Percentiles rank a stretch among this genome's conserved stretches.
phyloP scores from a whole-genome alignment of 2,113 vertebrate genomes.

The Dermatemys mawii region DNA sequence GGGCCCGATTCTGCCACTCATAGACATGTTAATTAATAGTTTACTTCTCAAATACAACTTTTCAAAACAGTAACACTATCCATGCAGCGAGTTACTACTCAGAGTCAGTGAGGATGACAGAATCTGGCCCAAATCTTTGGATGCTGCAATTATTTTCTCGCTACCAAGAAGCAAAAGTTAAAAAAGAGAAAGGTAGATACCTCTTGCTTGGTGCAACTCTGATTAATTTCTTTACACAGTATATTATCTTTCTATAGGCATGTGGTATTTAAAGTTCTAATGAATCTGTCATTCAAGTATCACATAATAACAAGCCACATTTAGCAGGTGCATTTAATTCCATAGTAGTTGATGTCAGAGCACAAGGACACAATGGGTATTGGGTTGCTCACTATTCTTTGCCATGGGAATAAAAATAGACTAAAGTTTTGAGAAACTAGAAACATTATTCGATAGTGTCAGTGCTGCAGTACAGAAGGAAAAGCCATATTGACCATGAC shows the following conservation, averaged over 20 bases:
- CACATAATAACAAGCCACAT: neutral
- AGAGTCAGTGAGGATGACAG: neutral
- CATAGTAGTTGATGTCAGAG: neutral
- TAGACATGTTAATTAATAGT: neutral
- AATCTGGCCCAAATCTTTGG: neutral
- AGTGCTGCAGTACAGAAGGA: neutral
- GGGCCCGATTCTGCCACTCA: neutral
- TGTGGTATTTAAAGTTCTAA: neutral
- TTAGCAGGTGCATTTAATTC: neutral
- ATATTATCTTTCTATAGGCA: neutral
- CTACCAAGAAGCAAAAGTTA: neutral
- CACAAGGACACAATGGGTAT: neutral
- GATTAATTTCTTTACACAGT: neutral
- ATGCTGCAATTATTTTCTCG: neutral
- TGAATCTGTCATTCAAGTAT: neutral
- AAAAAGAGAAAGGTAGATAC: neutral
- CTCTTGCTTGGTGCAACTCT: neutral
- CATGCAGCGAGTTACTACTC: neutral
- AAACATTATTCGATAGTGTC: neutral
- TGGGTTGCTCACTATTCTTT: neutral
- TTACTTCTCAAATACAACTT: neutral
- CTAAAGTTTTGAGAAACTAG: constrained; percentile 5
- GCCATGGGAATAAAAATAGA: constrained; percentile 58
- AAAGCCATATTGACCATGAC: neutral
- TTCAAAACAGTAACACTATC: neutral